These are phyloP conservation scores for Halichondria panicea DNA, from an alignment of 37 sponge, comb jelly and placozoan genomes.

Conservation along the genomic window DNA sequence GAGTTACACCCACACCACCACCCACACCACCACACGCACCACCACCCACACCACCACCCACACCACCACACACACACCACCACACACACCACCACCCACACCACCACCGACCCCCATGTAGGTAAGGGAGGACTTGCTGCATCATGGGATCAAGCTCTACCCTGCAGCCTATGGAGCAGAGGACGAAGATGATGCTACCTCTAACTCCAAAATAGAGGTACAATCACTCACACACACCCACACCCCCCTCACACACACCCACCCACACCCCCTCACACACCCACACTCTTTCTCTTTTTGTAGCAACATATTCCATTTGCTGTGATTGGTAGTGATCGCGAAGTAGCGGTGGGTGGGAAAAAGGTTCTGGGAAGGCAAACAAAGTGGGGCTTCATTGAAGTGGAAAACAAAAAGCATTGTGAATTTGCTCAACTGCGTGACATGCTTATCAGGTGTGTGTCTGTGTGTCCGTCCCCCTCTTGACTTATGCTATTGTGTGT, in stretches of 20 bases:
- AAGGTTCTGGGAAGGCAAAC: slow-evolving; percentile 87
- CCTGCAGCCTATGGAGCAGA: slow-evolving; percentile 83
- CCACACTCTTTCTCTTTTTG: background rate
- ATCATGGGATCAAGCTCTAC: slow-evolving; percentile 89
- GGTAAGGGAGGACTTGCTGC: slow-evolving; percentile 86
- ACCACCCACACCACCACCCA: no score
- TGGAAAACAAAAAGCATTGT: slow-evolving; percentile 96
- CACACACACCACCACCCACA: no score
- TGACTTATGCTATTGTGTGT: no score
- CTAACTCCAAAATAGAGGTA: slow-evolving; percentile 64
- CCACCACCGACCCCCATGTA: no score
- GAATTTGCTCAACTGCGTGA: slow-evolving; percentile 95
- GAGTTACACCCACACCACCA: slow-evolving; percentile 3
- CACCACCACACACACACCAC: no score
- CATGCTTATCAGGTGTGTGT: slow-evolving; percentile 94
- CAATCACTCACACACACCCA: slow-evolving; percentile 2
- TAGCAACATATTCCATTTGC: slow-evolving; percentile 91
- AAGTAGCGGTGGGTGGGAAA: slow-evolving; percentile 73
- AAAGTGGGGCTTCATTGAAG: slow-evolving; percentile 98
- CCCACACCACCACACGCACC: no score
- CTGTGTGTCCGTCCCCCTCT: no score
- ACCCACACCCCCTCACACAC: background rate
- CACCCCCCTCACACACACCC: background rate
- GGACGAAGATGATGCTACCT: slow-evolving; percentile 86
- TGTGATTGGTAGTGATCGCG: slow-evolving; percentile 93